Conservation (phyloP, 2,888 invertebrate genomes). For the Theretra japonica region DNA sequence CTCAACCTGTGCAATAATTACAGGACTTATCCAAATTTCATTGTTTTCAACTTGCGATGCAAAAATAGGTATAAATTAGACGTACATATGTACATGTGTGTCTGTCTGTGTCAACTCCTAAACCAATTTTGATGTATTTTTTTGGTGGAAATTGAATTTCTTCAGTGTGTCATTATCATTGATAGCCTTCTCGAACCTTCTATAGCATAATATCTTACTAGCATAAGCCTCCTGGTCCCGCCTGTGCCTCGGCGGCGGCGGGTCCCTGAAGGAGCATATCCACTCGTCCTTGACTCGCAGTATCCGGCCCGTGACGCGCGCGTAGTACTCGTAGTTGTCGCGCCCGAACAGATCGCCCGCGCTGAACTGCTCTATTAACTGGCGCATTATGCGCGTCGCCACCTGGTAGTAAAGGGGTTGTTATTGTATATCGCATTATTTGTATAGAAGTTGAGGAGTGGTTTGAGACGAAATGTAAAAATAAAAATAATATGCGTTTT, state of each 20-base stretch:
- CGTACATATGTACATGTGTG: too few species aligned
- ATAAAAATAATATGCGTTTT: neutral
- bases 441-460: neutral
- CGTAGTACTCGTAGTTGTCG: conserved; percentile 97
- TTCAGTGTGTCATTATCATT: too few species aligned
- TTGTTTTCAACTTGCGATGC: too few species aligned
- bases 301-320: conserved; percentile 96
- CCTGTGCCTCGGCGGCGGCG: conserved; percentile 88
- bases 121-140: too few species aligned
- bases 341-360: conserved; percentile 97
- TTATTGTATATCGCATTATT: neutral
- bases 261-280: conserved; percentile 97
- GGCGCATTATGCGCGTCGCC: conserved; percentile 98
- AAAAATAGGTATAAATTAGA: too few species aligned
- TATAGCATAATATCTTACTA: conserved; percentile 74
- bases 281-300: conserved; percentile 97
- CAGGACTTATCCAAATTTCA: too few species aligned
- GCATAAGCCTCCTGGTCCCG: conserved; percentile 88
- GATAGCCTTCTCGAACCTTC: neutral
- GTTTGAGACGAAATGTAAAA: conserved; percentile 5
- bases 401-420: conserved; percentile 82
- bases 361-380: conserved; percentile 98
- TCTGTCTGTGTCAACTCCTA: too few species aligned
- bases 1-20: too few species aligned
- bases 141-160: too few species aligned